A percentile compares a stretch with the other conserved stretches of the same genome.
phyloP scores from a whole-genome alignment of 2,888 invertebrate species.

The Tanytarsus gracilentus region DNA sequence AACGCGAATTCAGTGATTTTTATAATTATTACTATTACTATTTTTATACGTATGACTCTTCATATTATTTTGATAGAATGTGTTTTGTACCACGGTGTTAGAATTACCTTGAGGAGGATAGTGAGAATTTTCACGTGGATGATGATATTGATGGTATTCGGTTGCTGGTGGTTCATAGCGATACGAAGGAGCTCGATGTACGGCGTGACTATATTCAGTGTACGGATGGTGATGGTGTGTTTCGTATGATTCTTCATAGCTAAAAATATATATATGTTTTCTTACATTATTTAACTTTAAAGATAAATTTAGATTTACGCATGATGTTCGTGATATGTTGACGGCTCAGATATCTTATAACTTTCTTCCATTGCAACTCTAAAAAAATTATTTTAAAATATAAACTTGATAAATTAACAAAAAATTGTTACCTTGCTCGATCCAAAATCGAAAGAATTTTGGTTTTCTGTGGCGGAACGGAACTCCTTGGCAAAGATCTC shows the following conservation, averaged over 20 bases:
- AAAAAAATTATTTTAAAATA: not conserved
- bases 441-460: slow-evolving; percentile 79
- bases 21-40: slow-evolving; percentile 14
- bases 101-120: slow-evolving; percentile 15
- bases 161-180: slow-evolving; percentile 18
- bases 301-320: not conserved
- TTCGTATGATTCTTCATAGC: slow-evolving; percentile 23
- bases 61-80: slow-evolving; percentile 22
- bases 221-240: slow-evolving; percentile 20
- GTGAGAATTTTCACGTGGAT: slow-evolving; percentile 9
- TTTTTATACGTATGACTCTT: slow-evolving; percentile 19
- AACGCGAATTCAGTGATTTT: slow-evolving; percentile 21
- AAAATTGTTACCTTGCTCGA: slow-evolving; percentile 46
- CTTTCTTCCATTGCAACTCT: slow-evolving; percentile 29
- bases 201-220: slow-evolving; percentile 7
- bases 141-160: slow-evolving; percentile 5
- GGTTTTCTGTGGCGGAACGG: slow-evolving; percentile 58
- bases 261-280: not conserved
- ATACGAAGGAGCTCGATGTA: slow-evolving; percentile 19
- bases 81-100: slow-evolving; percentile 18
- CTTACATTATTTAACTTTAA: not conserved
- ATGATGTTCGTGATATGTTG: slow-evolving; percentile 19
- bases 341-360: slow-evolving; percentile 15
- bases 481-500: not conserved
- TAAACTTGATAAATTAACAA: not conserved